A percentile compares a stretch with the other conserved stretches of the same genome.
phyloP scores from a whole-genome alignment of 1,140 invertebrate species.

The Pogonomyrmex californicus region DNA sequence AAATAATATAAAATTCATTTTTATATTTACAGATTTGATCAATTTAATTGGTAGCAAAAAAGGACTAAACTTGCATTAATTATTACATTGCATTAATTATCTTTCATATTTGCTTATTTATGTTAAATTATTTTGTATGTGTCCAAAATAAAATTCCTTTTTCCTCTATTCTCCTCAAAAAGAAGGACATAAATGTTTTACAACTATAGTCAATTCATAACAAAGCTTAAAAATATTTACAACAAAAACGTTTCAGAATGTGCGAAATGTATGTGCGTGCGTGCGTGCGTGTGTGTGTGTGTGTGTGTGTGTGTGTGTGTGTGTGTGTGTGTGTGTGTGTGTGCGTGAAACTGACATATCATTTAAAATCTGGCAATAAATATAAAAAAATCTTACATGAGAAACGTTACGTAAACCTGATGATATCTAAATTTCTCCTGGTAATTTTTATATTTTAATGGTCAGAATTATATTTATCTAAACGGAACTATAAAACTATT shows the following conservation, averaged over 20 bases:
- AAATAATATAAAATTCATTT: slow-evolving; percentile 23
- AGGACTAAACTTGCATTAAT: slow-evolving; percentile 25
- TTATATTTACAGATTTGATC: neutral
- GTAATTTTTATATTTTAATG: too few species aligned
- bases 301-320: too few species aligned
- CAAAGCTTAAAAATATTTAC: neutral
- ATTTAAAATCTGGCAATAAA: too few species aligned
- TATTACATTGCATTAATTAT: slow-evolving; percentile 1
- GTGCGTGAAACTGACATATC: too few species aligned
- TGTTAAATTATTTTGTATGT: slow-evolving; percentile 43
- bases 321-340: too few species aligned
- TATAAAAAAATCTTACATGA: too few species aligned
- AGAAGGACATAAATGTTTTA: neutral
- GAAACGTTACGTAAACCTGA: too few species aligned
- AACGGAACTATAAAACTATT: too few species aligned
- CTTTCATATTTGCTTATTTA: slow-evolving; percentile 9
- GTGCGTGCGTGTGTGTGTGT: too few species aligned
- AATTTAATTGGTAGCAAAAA: neutral
- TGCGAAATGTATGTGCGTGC: too few species aligned
- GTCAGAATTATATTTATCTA: too few species aligned
- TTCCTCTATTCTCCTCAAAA: slow-evolving; percentile 3
- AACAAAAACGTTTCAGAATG: neutral
- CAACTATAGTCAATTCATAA: neutral
- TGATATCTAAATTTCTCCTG: too few species aligned
- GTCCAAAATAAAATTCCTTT: slow-evolving; percentile 38